A percentile compares a stretch with the other conserved stretches of the same genome.
Evolutionary conservation across 2,113 vertebrate genomes (phyloP).

Genomic region (Nyctereutes procyonoides): DNA sequence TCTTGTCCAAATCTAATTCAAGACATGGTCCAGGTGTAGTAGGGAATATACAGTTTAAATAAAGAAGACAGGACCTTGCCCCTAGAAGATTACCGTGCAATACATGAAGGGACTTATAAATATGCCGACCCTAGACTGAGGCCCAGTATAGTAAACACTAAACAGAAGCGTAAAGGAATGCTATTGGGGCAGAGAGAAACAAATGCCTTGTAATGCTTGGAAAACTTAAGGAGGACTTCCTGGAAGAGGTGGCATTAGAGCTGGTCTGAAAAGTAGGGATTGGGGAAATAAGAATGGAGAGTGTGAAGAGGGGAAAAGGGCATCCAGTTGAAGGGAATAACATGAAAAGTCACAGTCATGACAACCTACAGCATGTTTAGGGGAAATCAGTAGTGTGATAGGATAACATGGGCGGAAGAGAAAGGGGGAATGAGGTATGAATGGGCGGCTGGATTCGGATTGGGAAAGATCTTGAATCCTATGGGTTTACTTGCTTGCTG

Average conservation of each 20-base stretch:
- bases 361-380: neutral
- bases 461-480: no score
- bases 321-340: neutral
- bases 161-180: neutral
- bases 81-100: neutral
- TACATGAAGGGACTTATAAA: neutral
- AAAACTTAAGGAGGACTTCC: neutral
- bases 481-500: neutral
- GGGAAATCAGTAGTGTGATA: neutral
- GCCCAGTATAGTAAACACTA: neutral
- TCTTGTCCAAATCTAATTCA: neutral
- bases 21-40: neutral
- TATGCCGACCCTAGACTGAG: neutral
- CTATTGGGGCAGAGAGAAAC: neutral
- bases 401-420: no score
- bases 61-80: neutral
- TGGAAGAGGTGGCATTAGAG: neutral
- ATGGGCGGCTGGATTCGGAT: accelerated
- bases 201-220: neutral
- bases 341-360: neutral
- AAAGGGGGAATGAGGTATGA: neutral
- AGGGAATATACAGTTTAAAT: neutral
- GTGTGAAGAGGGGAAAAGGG: neutral
- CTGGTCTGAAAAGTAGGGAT: neutral
- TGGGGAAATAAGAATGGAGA: neutral